Conservation (phyloP, 2,888 invertebrate genomes). For the Syrphus vitripennis region DNA sequence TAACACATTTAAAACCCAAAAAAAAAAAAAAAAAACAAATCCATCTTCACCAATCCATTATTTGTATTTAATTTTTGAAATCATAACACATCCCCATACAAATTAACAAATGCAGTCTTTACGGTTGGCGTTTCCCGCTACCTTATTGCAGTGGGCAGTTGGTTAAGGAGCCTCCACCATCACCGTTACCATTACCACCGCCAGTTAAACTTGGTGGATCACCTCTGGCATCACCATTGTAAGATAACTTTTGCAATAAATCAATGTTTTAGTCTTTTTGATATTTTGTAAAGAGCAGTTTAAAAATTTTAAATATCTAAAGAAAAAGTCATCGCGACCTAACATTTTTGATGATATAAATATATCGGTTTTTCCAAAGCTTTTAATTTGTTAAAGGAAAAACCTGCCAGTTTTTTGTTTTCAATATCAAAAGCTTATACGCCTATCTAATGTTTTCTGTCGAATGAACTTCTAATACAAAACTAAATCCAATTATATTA, state of each 20-base stretch:
- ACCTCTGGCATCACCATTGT: conserved; percentile 86
- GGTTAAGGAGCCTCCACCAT: conserved; percentile 88
- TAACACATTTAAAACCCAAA: conserved; percentile 25
- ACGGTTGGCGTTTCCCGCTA: conserved; percentile 98
- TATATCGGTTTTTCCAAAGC: no score
- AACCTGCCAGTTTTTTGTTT: no score
- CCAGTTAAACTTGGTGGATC: conserved; percentile 89
- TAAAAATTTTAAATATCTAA: not conserved
- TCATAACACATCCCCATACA: conserved; percentile 73
- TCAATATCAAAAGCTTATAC: no score
- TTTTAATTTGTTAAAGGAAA: no score
- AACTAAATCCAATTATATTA: no score
- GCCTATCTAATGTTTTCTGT: no score
- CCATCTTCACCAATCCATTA: conserved; percentile 64
- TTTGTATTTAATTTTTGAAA: conserved; percentile 68
- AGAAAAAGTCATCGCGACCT: no score
- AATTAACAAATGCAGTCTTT: conserved; percentile 87
- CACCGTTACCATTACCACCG: conserved; percentile 89
- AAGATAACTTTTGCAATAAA: conserved; percentile 80
- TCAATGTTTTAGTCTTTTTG: conserved; percentile 65
- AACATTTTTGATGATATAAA: no score
- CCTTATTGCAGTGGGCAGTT: conserved; percentile 94
- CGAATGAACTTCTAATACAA: no score
- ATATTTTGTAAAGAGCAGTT: not conserved
- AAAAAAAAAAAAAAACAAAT: conserved; percentile 55